These are phyloP conservation scores for Mellilla xanthometata DNA, from an alignment of 2,888 invertebrate species.

Conservation along the genomic window DNA sequence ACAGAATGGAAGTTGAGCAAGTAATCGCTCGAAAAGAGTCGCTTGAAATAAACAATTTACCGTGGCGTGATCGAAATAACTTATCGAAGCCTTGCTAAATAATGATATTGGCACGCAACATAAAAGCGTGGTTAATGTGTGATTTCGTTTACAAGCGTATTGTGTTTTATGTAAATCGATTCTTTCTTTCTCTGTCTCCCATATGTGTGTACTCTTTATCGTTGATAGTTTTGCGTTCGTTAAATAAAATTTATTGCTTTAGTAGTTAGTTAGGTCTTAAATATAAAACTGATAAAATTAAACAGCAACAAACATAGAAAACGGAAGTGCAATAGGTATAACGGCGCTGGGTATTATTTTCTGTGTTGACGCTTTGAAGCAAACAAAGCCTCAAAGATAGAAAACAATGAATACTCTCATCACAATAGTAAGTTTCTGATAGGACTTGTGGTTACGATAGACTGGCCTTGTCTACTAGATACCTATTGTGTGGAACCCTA, in stretches of 20 bases:
- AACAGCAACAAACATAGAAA: background rate
- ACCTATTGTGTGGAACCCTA: constrained; percentile 44
- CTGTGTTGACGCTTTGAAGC: constrained; percentile 28
- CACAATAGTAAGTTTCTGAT: too few species aligned
- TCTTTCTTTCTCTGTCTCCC: too few species aligned
- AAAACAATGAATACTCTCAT: constrained; percentile 50
- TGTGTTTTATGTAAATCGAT: too few species aligned
- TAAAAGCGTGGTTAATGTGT: constrained; percentile 7
- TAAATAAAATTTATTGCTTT: too few species aligned
- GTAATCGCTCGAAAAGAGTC: constrained; percentile 2
- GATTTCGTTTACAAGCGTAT: constrained; percentile 3
- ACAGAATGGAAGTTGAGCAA: background rate
- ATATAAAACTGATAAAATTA: too few species aligned
- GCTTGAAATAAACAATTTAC: constrained; percentile 17
- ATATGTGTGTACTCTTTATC: too few species aligned
- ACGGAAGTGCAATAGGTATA: background rate
- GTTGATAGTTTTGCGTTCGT: too few species aligned
- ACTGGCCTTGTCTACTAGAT: constrained; percentile 47
- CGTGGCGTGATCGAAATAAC: constrained; percentile 18
- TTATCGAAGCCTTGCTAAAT: constrained; percentile 28
- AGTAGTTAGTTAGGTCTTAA: too few species aligned
- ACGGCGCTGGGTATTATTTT: constrained; percentile 10
- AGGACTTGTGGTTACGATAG: too few species aligned
- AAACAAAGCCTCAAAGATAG: constrained; percentile 40
- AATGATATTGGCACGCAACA: constrained; percentile 25